phyloP scores from a whole-genome alignment of 1,140 invertebrate species.

The Argopecten irradians region DNA sequence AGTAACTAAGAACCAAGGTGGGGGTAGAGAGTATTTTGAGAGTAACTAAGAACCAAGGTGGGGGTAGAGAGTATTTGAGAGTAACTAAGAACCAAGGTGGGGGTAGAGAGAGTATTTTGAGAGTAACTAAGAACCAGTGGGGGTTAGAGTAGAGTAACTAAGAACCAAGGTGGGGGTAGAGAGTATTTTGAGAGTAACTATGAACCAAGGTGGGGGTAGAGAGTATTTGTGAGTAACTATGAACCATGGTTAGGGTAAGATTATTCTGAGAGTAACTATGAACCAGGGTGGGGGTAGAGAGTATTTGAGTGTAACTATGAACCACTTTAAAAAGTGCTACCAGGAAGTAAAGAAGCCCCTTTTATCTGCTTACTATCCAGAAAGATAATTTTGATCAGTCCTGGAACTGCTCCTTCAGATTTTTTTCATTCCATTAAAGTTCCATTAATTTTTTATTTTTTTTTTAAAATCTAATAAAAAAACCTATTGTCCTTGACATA shows the following conservation, averaged over 20 bases:
- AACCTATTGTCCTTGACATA: background rate
- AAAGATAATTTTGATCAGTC: no score
- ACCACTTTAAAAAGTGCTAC: no score
- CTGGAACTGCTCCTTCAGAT: no score
- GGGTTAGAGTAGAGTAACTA: background rate
- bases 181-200: background rate
- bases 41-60: background rate
- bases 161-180: background rate
- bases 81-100: background rate
- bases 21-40: background rate
- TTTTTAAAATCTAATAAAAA: background rate
- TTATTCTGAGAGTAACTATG: background rate
- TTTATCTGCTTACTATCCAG: no score
- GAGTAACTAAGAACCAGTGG: background rate
- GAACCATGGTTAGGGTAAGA: background rate
- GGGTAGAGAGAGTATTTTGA: background rate
- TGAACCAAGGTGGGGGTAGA: background rate
- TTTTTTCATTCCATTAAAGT: no score
- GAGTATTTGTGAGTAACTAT: background rate
- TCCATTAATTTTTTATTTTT: no score
- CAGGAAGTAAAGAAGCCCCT: no score
- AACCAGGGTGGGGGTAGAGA: background rate
- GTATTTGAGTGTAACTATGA: background rate
- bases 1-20: no score
- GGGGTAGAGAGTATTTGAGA: background rate